These are phyloP conservation scores for Eilema depressum DNA, from an alignment of 2,888 invertebrate species.

Conservation along the genomic window DNA sequence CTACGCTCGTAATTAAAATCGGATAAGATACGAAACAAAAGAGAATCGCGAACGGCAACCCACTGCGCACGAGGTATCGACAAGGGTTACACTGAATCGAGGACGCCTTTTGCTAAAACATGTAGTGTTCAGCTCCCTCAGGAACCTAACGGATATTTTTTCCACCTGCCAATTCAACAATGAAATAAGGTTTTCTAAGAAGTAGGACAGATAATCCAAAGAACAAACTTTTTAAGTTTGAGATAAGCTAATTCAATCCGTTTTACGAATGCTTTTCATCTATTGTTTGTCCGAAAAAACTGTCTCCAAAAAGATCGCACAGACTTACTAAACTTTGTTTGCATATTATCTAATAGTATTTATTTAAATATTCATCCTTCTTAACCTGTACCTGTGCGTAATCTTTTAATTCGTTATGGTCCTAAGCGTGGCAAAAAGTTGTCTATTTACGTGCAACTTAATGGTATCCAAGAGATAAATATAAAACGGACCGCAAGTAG, in stretches of 20 bases:
- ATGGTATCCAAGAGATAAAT: constrained; percentile 70
- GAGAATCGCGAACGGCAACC: constrained; percentile 70
- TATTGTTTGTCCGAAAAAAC: constrained; percentile 71
- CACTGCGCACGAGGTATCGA: constrained; percentile 68
- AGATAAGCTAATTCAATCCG: constrained; percentile 78
- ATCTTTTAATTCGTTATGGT: constrained; percentile 62
- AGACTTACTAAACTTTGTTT: constrained; percentile 72
- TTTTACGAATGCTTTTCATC: constrained; percentile 72
- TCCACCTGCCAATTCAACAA: constrained; percentile 51
- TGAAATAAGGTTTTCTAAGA: constrained; percentile 67
- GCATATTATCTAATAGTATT: constrained; percentile 83
- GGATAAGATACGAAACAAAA: constrained; percentile 86
- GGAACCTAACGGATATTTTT: constrained; percentile 29
- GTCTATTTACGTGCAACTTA: constrained; percentile 76
- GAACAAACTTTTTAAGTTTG: constrained; percentile 74
- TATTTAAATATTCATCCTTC: constrained; percentile 79
- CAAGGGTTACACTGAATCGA: constrained; percentile 27
- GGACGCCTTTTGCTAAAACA: constrained; percentile 38
- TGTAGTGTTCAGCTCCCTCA: constrained; percentile 23
- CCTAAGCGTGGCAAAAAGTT: constrained; percentile 63
- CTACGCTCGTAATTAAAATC: constrained; percentile 85
- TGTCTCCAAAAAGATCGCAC: constrained; percentile 53
- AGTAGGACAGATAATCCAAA: constrained; percentile 68
- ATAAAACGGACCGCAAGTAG: constrained; percentile 58
- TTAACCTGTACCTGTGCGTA: constrained; percentile 80